Evolutionary conservation across 2,797 vertebrate species (phyloP).

Genomic region (Sebastolobus alascanus): DNA sequence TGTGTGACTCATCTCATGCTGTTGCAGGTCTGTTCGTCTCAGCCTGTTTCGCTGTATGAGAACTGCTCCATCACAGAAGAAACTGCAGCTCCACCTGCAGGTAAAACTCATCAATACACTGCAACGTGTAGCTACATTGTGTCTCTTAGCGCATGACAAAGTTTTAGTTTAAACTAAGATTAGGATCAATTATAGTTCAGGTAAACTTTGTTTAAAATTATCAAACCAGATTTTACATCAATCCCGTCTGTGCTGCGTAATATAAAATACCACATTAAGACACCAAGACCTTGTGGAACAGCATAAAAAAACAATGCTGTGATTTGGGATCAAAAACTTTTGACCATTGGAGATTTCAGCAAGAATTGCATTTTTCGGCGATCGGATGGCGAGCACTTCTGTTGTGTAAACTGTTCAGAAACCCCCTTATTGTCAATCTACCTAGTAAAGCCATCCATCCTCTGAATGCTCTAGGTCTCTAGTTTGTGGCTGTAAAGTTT

Average conservation of each 20-base stretch:
- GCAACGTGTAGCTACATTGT: not conserved
- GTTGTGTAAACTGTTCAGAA: no score
- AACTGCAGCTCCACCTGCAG: conserved; percentile 70
- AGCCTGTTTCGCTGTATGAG: conserved; percentile 86
- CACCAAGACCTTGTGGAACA: no score
- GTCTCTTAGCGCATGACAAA: not conserved
- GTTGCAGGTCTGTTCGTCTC: conserved; percentile 83
- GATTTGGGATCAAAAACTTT: no score
- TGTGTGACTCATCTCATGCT: conserved; percentile 70
- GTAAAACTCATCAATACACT: conserved; percentile 43
- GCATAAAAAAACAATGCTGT: no score
- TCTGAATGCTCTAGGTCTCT: no score
- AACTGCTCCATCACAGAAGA: conserved; percentile 86
- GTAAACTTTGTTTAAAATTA: not conserved
- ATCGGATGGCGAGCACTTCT: no score
- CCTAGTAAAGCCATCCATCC: no score
- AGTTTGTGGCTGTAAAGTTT: no score
- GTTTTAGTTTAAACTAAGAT: not conserved
- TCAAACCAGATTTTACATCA: not conserved
- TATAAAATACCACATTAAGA: no score
- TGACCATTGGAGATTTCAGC: no score
- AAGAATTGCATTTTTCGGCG: no score
- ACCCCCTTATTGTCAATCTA: no score
- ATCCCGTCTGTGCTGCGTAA: not conserved
- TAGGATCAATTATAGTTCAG: not conserved